Evolutionary conservation across 2,797 vertebrate species (phyloP).

Genomic region (Bradypodion pumilum): DNA sequence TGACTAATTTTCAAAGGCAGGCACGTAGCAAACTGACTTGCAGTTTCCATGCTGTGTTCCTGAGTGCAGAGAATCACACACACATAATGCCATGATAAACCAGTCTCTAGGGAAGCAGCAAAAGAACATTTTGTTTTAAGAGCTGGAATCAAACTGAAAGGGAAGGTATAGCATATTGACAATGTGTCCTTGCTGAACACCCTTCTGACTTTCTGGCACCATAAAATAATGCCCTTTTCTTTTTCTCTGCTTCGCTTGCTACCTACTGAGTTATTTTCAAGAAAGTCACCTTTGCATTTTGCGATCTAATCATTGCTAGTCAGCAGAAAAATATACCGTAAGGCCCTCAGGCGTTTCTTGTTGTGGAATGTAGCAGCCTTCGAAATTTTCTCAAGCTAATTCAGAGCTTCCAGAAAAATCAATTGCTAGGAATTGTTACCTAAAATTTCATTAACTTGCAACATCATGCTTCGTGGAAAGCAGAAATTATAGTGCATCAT

Average conservation of each 20-base stretch:
- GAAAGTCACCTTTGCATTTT: constrained; percentile 51
- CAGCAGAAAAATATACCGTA: constrained; percentile 55
- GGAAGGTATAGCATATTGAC: constrained; percentile 26
- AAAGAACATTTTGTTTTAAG: constrained; percentile 32
- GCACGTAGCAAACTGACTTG: background rate
- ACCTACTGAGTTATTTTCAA: constrained; percentile 43
- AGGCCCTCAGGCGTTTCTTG: background rate
- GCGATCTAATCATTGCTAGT: constrained; percentile 51
- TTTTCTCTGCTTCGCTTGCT: constrained; percentile 24
- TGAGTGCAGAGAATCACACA: background rate
- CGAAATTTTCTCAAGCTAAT: constrained; percentile 50
- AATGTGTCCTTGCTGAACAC: constrained; percentile 26
- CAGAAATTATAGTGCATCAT: too few species aligned
- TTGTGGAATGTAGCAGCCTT: constrained; percentile 22
- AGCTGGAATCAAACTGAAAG: constrained; percentile 34
- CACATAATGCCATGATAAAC: background rate
- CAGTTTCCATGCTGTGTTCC: background rate
- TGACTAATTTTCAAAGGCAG: background rate
- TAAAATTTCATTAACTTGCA: constrained; percentile 28
- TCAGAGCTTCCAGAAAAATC: constrained; percentile 42
- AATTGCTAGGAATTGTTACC: constrained; percentile 44
- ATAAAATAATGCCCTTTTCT: background rate
- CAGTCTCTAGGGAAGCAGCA: constrained; percentile 20
- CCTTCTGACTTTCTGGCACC: constrained; percentile 26
- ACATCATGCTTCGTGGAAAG: too few species aligned